Percentiles rank a stretch among this genome's conserved stretches.
Conservation (phyloP, 1,140 invertebrate species). For the Brachystomella parvula region DNA sequence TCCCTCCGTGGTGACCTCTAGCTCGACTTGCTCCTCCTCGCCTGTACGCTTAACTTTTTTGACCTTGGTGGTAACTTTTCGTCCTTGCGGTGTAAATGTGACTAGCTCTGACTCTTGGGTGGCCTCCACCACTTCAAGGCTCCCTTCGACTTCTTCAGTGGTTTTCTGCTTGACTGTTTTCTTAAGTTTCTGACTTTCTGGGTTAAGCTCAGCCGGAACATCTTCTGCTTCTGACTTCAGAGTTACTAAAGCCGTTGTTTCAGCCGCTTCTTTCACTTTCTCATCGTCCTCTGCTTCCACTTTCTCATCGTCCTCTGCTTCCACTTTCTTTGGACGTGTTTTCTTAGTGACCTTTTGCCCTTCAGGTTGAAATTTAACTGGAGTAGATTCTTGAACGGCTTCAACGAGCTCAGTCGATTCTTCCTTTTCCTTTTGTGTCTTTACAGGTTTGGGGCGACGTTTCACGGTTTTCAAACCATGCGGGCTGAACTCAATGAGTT, state of each 20-base stretch:
- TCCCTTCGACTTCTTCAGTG: background rate
- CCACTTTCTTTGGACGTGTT: background rate
- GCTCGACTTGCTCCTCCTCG: too few relatives aligned
- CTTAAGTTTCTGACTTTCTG: too few relatives aligned
- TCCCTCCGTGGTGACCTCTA: too few relatives aligned
- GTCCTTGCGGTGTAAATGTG: background rate
- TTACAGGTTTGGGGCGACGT: background rate
- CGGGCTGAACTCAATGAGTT: background rate
- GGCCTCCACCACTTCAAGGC: background rate
- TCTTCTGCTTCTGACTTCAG: background rate
- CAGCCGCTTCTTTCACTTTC: background rate
- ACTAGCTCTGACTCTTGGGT: background rate
- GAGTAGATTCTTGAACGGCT: background rate
- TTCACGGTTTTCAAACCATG: too few relatives aligned
- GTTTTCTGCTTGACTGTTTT: background rate
- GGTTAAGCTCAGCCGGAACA: background rate
- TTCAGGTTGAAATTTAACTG: background rate
- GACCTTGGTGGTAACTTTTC: background rate
- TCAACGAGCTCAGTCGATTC: background rate
- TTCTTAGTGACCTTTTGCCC: background rate
- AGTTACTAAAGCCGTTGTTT: background rate
- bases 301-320: background rate
- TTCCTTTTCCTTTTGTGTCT: background rate
- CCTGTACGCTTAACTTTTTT: too few relatives aligned
- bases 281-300: background rate